Conservation (phyloP, 2,888 invertebrate species). For the Argynnis bischoffii region DNA sequence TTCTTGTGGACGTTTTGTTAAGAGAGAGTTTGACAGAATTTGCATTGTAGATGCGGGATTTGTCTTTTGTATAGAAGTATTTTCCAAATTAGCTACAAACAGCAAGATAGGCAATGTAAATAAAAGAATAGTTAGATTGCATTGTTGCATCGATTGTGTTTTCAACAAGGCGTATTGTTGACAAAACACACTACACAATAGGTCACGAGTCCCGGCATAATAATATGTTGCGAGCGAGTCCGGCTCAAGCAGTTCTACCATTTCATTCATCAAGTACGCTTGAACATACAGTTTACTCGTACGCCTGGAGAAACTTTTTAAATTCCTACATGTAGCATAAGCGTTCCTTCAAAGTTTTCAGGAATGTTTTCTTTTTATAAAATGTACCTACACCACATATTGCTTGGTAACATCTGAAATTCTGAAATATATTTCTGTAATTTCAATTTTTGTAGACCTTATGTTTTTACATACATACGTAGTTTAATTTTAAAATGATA, state of each 20-base stretch:
- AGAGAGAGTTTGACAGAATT: slow-evolving; percentile 6
- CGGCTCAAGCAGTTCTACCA: slow-evolving; percentile 33
- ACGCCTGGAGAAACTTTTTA: slow-evolving; percentile 33
- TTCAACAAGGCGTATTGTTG: slow-evolving; percentile 36
- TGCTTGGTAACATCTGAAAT: no score
- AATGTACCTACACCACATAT: neutral
- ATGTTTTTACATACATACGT: no score
- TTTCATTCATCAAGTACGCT: slow-evolving; percentile 37
- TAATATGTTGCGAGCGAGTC: slow-evolving; percentile 35
- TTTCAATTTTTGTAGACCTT: no score
- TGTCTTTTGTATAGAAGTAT: slow-evolving; percentile 6
- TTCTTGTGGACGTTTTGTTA: slow-evolving; percentile 1
- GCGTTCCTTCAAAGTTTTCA: slow-evolving; percentile 24
- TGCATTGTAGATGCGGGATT: slow-evolving; percentile 1
- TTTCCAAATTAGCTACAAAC: slow-evolving; percentile 21
- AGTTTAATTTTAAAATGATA: no score
- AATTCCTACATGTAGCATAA: slow-evolving; percentile 27
- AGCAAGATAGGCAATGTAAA: slow-evolving; percentile 23
- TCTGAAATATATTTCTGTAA: no score
- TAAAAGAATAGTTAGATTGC: slow-evolving; percentile 30
- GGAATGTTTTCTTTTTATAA: slow-evolving; percentile 24
- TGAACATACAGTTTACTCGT: slow-evolving; percentile 31
- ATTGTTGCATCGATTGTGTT: slow-evolving; percentile 37
- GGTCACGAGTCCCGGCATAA: slow-evolving; percentile 33
- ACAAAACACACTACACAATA: slow-evolving; percentile 38